phyloP scores from a whole-genome alignment of 2,797 vertebrate species.

The Peromyscus attwateri region DNA sequence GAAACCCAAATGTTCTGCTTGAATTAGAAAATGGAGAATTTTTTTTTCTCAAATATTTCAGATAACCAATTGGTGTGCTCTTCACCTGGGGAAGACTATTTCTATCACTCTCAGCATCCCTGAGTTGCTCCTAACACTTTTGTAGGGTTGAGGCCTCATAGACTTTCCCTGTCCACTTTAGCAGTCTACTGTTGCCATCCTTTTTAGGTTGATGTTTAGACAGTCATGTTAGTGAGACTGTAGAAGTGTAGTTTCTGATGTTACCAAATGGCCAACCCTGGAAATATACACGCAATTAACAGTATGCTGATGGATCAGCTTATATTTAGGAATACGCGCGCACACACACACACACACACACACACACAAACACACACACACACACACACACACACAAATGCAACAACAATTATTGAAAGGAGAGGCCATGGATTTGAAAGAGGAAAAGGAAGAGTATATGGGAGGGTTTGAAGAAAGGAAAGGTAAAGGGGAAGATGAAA shows the following conservation, averaged over 20 bases:
- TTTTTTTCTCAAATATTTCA: neutral
- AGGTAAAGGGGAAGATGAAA: neutral
- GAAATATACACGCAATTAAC: neutral
- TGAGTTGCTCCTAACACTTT: neutral
- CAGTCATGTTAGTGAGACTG: no score
- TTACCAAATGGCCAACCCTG: neutral
- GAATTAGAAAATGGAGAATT: neutral
- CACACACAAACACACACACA: no score
- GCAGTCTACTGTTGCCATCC: neutral
- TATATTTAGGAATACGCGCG: neutral
- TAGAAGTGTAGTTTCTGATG: neutral
- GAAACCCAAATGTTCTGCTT: neutral
- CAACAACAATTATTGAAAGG: neutral
- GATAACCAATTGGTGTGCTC: neutral
- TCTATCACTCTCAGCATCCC: no score
- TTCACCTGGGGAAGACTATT: no score
- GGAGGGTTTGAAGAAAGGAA: neutral
- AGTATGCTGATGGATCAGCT: no score
- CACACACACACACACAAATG: no score
- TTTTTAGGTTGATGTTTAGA: neutral
- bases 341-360: no score
- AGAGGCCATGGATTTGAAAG: neutral
- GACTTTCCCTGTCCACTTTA: neutral
- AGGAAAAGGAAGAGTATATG: neutral
- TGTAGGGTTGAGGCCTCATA: no score